Conservation (phyloP, 2,888 invertebrate species). For the Bombylius discolor region DNA sequence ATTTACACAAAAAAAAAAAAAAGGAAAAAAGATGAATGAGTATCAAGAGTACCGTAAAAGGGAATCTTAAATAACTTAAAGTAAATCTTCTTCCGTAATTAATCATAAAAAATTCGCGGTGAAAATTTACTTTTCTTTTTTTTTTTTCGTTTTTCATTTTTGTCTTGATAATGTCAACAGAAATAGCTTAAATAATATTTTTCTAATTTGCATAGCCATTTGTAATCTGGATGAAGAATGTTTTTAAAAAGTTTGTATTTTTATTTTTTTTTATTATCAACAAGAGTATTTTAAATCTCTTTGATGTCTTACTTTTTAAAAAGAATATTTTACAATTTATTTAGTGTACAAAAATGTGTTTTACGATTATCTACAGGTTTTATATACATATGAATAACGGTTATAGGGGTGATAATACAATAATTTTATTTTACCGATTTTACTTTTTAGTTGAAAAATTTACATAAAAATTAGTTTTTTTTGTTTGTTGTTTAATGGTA, state of each 20-base stretch:
- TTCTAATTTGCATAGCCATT: conserved; percentile 20
- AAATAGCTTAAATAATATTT: conserved; percentile 19
- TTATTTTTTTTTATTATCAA: conserved; percentile 11
- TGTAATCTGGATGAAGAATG: conserved; percentile 3
- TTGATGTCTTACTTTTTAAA: conserved; percentile 5
- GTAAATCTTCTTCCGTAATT: conserved; percentile 12
- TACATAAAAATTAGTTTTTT: too few relatives aligned
- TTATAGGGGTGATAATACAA: too few relatives aligned
- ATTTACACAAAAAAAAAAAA: neutral
- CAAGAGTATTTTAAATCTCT: conserved; percentile 14
- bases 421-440: too few relatives aligned
- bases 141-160: conserved; percentile 1
- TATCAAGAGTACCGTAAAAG: conserved; percentile 13
- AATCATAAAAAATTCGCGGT: conserved; percentile 8
- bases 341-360: too few relatives aligned
- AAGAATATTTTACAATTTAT: too few relatives aligned
- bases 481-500: too few relatives aligned
- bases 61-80: conserved; percentile 13
- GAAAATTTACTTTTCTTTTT: neutral
- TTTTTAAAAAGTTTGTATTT: too few relatives aligned
- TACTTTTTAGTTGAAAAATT: too few relatives aligned
- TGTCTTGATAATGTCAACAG: conserved; percentile 20
- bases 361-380: too few relatives aligned
- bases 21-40: conserved; percentile 8
- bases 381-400: too few relatives aligned